phyloP scores from a whole-genome alignment of 2,113 vertebrate genomes.

The Apodemus speciosus region DNA sequence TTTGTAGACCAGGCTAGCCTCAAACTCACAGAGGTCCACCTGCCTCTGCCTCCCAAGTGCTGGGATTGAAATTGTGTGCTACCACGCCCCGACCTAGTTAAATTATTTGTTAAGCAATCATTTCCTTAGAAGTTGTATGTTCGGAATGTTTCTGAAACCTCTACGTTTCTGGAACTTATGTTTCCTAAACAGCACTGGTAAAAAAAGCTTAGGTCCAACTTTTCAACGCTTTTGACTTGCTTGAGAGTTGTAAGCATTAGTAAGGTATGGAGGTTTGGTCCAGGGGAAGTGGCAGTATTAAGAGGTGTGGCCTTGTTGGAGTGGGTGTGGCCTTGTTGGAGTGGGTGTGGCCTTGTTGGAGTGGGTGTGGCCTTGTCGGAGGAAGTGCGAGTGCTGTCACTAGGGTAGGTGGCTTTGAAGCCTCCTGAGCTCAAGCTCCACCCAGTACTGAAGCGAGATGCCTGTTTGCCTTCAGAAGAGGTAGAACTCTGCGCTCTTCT shows the following conservation, averaged over 20 bases:
- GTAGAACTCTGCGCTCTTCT: too few species aligned
- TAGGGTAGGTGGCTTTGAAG: too few species aligned
- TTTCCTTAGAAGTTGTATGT: background rate
- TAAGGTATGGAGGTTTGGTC: too few species aligned
- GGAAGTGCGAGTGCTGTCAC: too few species aligned
- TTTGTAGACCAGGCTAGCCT: background rate
- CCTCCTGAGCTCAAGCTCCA: too few species aligned
- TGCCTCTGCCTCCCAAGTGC: background rate
- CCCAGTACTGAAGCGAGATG: too few species aligned
- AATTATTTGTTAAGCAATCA: background rate
- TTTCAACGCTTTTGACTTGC: background rate
- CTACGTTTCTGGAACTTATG: background rate
- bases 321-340: too few species aligned
- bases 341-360: too few species aligned
- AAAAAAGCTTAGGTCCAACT: background rate
- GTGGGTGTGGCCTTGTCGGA: too few species aligned
- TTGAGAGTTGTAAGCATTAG: background rate
- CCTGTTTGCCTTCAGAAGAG: too few species aligned
- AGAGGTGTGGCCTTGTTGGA: too few species aligned
- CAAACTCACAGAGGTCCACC: background rate
- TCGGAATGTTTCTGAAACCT: background rate
- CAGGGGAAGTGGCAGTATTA: too few species aligned
- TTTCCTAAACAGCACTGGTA: slow-evolving; percentile 1
- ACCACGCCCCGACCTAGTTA: background rate
- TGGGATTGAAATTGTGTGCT: background rate